These are phyloP conservation scores for Hypothenemus hampei DNA, from an alignment of 1,140 invertebrate genomes.

Conservation along the genomic window DNA sequence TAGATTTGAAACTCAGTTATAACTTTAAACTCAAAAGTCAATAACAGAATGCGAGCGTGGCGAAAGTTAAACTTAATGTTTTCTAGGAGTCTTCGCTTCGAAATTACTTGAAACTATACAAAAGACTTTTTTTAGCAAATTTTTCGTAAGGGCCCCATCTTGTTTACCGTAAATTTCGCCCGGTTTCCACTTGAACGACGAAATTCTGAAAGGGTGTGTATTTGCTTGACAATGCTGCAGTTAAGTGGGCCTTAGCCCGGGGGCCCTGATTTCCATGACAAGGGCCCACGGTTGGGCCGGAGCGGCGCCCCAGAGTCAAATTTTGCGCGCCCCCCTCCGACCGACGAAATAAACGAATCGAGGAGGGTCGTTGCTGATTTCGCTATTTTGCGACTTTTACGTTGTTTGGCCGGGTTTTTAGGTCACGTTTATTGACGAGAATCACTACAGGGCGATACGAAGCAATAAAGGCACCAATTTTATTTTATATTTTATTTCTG, in stretches of 20 bases:
- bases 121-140: too few species aligned
- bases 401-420: not conserved
- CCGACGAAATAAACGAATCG: conserved; percentile 17
- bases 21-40: too few species aligned
- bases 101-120: too few species aligned
- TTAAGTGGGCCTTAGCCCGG: conserved; percentile 25
- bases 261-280: conserved; percentile 28
- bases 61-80: too few species aligned
- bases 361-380: conserved; percentile 23
- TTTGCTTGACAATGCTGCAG: conserved; percentile 26
- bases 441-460: too few species aligned
- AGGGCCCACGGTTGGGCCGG: conserved; percentile 20
- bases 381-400: conserved; percentile 14
- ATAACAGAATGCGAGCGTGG: too few species aligned
- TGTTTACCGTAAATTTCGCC: not conserved
- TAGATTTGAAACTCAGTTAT: too few species aligned
- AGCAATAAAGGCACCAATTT: too few species aligned
- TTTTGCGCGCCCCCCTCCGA: conserved; percentile 5
- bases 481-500: too few species aligned
- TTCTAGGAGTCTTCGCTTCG: too few species aligned
- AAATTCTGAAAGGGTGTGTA: conserved; percentile 17
- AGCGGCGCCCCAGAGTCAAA: conserved; percentile 23
- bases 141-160: too few species aligned
- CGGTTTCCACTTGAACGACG: conserved; percentile 17
- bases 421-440: not conserved